Evolutionary conservation across 1,140 invertebrate species (phyloP).

Genomic region (Meloidogyne chitwoodi): DNA sequence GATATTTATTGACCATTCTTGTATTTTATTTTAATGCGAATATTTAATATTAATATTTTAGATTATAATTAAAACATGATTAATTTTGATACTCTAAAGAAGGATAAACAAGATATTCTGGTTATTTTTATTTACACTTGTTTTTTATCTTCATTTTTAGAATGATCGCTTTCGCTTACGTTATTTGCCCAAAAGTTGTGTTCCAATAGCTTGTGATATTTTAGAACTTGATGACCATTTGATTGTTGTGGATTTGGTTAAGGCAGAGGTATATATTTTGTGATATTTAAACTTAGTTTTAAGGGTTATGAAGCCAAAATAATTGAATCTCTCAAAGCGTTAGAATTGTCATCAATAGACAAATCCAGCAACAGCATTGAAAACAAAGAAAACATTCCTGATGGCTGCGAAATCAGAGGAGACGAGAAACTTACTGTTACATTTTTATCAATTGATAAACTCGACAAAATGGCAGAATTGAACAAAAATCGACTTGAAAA

Average conservation of each 20-base stretch:
- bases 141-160: background rate
- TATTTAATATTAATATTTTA: no score
- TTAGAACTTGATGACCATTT: background rate
- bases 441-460: conserved; percentile 25
- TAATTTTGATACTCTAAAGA: background rate
- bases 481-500: conserved; percentile 5
- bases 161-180: background rate
- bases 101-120: background rate
- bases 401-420: background rate
- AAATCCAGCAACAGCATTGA: background rate
- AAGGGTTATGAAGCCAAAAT: background rate
- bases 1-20: no score
- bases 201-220: background rate
- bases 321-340: background rate
- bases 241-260: background rate
- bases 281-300: background rate
- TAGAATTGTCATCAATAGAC: background rate
- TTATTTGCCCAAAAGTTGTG: background rate
- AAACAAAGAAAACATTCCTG: background rate
- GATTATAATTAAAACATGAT: background rate
- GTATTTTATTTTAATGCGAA: no score
- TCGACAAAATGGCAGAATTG: conserved; percentile 19
- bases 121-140: background rate
- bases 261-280: background rate
- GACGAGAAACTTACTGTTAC: conserved; percentile 3